phyloP scores from a whole-genome alignment of 2,113 vertebrate species.

The Brachirus orientalis region DNA sequence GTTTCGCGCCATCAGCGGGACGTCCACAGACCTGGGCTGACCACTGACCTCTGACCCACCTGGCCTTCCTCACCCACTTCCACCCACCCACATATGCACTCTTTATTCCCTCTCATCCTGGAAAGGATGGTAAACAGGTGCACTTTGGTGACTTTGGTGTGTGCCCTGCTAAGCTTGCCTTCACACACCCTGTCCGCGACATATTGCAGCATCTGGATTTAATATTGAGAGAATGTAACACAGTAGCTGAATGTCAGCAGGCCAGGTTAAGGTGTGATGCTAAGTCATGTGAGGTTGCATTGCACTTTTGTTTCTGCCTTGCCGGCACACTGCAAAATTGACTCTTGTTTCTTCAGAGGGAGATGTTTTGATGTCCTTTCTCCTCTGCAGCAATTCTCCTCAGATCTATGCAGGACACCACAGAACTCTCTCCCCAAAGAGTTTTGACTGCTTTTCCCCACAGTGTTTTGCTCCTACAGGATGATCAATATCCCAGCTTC shows the following conservation, averaged over 20 bases:
- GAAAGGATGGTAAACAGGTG: background rate
- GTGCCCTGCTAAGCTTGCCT: background rate
- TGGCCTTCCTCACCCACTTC: no score
- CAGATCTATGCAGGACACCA: slow-evolving; percentile 59
- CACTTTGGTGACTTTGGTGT: background rate
- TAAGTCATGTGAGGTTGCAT: slow-evolving; percentile 20
- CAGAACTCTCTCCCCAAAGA: background rate
- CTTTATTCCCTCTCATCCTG: background rate
- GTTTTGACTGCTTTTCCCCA: background rate
- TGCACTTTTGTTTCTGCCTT: slow-evolving; percentile 41
- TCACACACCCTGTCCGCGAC: background rate
- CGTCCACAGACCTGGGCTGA: slow-evolving; percentile 84
- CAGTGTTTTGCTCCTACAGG: background rate
- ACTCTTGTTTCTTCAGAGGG: background rate
- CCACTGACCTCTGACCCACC: slow-evolving; percentile 14
- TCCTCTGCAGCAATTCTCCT: background rate
- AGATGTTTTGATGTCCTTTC: background rate
- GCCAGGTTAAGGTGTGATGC: slow-evolving; percentile 11
- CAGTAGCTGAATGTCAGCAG: slow-evolving; percentile 18
- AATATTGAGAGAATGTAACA: slow-evolving; percentile 51
- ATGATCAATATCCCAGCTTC: background rate
- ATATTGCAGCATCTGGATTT: no score
- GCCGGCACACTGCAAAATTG: slow-evolving; percentile 4
- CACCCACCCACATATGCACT: background rate
- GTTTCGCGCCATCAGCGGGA: slow-evolving; percentile 96